Base-by-base conservation (phyloP, 2,113 vertebrate species). In the Melanerpes aurifrons region DNA sequence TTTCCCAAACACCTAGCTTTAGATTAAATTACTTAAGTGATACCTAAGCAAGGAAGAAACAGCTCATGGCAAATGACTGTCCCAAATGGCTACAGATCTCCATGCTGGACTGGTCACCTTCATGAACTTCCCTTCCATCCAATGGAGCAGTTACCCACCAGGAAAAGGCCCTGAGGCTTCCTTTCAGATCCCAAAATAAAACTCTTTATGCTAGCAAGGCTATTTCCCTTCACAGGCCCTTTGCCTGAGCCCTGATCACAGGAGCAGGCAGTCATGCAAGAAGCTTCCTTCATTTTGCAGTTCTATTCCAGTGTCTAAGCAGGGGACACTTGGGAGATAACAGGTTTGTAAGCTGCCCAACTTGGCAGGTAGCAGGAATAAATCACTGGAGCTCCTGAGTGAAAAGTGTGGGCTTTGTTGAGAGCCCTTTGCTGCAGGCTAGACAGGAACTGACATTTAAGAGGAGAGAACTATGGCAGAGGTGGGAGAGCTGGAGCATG, bases 211-310 rank as follows among this genome's bases (percentile, higher is more conserved):
- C 59, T 80, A 86, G 88, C 37, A 87, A 50, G 86, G 31, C 85
- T 61, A 18, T 91, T 97, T 97, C 93, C 73, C 89, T 95, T 96
- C 66, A 5, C 93, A 97, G 90, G 78, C 91, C 82, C 93, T 96
- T 90, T 96, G 82, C 82, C 45, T 90, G 89, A 94, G 89, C 82
- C 78, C 59, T 87, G 61, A 25, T 72, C 64, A 57, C 61, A 40
- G 31, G 82, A 83, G 64, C 76, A 81, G 70, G 53, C 31, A 48
- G 58, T 81, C 48, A 18, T 22, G 24, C 58, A 35, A 48, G 43
- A 63, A 66, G 37, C 64, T 92, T 76, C 74, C 32, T 80, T 80
- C 40, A 35, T 78, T 45, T 47, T 32, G 29, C 35, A 31, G 35
- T 67, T 79, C 56, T 56, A 28, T 76, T 54, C 61, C 57, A 47